These are phyloP conservation scores for Myodes glareolus DNA, from an alignment of 2,113 vertebrate species.

Conservation along the genomic window DNA sequence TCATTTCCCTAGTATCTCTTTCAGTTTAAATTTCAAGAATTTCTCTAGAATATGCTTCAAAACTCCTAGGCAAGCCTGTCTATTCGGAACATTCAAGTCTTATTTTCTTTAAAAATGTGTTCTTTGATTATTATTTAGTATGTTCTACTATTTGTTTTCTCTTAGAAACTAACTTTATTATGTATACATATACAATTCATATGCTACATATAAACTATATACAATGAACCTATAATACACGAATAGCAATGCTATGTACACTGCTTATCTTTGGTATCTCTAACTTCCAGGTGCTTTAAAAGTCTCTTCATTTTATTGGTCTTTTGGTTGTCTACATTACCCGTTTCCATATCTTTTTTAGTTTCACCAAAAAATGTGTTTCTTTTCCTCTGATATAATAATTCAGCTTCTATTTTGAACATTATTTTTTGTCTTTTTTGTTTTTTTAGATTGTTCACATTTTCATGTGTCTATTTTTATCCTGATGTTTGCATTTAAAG, in stretches of 20 bases:
- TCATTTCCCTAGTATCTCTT: neutral
- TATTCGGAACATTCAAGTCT: neutral
- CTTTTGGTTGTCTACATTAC: neutral
- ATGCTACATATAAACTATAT: neutral
- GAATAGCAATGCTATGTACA: neutral
- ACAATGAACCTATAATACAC: neutral
- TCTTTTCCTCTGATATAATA: neutral
- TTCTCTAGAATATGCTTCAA: neutral
- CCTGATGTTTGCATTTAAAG: neutral
- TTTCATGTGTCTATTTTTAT: neutral
- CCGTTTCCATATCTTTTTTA: neutral
- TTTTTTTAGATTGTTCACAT: neutral
- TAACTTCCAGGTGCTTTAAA: neutral
- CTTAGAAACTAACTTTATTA: neutral
- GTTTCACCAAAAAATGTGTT: neutral
- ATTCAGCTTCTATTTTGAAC: neutral
- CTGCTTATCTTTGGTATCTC: neutral
- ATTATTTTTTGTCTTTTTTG: neutral
- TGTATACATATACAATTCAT: neutral
- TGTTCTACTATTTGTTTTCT: neutral
- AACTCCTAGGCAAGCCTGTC: neutral
- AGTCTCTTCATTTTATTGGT: neutral
- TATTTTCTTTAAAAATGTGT: neutral
- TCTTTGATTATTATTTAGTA: neutral
- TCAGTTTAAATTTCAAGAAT: neutral